Conservation (phyloP, 2,113 vertebrate species). For the Lepus timidus region DNA sequence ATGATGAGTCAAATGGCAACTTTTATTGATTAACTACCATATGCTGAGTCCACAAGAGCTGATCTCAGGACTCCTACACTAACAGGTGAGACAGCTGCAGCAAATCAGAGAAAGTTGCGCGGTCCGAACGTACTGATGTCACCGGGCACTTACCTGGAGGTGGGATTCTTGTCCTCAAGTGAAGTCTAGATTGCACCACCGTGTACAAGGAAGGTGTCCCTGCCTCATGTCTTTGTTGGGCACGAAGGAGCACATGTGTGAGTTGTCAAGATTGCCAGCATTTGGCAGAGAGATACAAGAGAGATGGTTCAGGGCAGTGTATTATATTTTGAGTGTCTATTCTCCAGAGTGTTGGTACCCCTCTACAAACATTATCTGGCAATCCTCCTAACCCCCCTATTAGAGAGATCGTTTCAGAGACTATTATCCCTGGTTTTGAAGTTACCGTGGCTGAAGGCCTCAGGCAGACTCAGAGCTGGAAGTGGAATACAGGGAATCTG, state of each 20-base stretch:
- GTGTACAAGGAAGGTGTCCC: background rate
- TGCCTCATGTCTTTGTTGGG: conserved; percentile 12
- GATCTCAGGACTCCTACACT: background rate
- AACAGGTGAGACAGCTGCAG: background rate
- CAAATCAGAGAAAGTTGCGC: background rate
- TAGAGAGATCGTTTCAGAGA: conserved; percentile 64
- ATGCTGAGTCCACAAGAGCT: background rate
- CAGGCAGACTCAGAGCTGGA: conserved; percentile 54
- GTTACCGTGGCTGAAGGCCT: conserved; percentile 41
- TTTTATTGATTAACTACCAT: conserved; percentile 23
- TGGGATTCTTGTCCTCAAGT: background rate
- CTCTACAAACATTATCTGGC: conserved; percentile 56
- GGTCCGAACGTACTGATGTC: background rate
- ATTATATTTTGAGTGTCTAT: conserved; percentile 14
- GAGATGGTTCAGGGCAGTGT: conserved; percentile 32
- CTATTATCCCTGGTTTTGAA: conserved; percentile 68
- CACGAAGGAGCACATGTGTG: background rate
- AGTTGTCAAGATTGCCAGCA: conserved; percentile 5
- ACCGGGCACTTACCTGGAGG: background rate
- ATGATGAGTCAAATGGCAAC: background rate
- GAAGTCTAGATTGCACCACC: background rate
- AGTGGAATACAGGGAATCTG: conserved; percentile 64
- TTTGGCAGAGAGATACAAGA: conserved; percentile 48
- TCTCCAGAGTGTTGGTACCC: conserved; percentile 26
- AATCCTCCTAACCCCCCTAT: conserved; percentile 57